Evolutionary conservation across 2,888 invertebrate genomes (phyloP), one percentile per base, ranked within the genome.

Genomic region (Sinelater perroti): DNA sequence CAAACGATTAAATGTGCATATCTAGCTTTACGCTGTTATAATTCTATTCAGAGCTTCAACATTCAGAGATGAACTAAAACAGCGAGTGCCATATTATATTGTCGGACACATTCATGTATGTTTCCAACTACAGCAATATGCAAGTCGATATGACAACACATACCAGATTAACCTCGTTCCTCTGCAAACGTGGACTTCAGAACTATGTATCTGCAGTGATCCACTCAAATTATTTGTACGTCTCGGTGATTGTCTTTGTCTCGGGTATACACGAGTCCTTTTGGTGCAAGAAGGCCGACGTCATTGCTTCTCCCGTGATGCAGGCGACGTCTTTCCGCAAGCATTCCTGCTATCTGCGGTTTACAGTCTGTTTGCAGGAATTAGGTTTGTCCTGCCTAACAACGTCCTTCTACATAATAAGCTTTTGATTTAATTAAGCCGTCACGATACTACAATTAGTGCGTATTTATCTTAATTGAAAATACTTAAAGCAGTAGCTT

Each of bases 351-450:
- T 60, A 60, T 59, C 59, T 59, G 59, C 46, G 59, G 59, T 55
- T 60, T 60, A 54, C 59, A 55, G 50, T 55, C 55, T 55, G 55
- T 60, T 51, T 55, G 59, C 46, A 51, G 42, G 50, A 55, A 44
- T 54, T 51, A 55, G 38, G 21, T 54, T 60, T 54, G 54, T 60
- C 52, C 42, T 47, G 45, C 31, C 30, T 24, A 35, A 47, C 24
- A 55, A 50, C 45, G 31, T 50, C 40, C 49, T 55, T 38, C 26
- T 51, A 55, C 42, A 46, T 55, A 60, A 55, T 60, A 55, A 60
- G 55, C 59, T 55, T 45, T 36, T 45, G 55, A 54, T 51, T 60
- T 60, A 60, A 60, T 57, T 57, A 57, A 57, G 28, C 16, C 21
- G 36, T 20, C 30, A 47, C 47, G 14, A n/a, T n/a, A n/a, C n/a